phyloP scores from a whole-genome alignment of 1,140 invertebrate species.

The Trichonephila clavata region DNA sequence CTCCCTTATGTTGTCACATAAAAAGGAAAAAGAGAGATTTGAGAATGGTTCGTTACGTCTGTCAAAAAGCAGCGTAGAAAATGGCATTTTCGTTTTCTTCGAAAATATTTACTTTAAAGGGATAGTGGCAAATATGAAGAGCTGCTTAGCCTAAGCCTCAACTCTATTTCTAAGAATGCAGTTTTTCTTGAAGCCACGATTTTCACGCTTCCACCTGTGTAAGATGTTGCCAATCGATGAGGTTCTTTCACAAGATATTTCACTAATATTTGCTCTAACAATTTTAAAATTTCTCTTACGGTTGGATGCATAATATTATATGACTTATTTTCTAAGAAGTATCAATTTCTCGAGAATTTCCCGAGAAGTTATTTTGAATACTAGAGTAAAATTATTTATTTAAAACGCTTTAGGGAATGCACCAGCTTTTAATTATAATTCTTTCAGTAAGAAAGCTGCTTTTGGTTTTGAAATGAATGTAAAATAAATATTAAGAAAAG shows the following conservation, averaged over 20 bases:
- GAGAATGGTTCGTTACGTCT: conserved; percentile 53
- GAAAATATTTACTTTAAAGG: conserved; percentile 62
- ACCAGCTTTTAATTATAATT: too few relatives aligned
- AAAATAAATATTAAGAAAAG: too few relatives aligned
- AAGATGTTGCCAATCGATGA: not conserved
- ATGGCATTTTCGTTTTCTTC: conserved; percentile 12
- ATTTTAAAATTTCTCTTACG: too few relatives aligned
- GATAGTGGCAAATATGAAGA: conserved; percentile 34
- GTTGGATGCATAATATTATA: too few relatives aligned
- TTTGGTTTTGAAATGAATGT: too few relatives aligned
- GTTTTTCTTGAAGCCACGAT: not conserved
- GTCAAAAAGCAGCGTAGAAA: conserved; percentile 45
- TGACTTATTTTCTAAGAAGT: too few relatives aligned
- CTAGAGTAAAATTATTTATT: too few relatives aligned
- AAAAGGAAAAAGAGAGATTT: conserved; percentile 45
- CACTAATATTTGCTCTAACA: too few relatives aligned
- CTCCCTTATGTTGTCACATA: not conserved
- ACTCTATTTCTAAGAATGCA: not conserved
- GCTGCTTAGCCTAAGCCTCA: conserved; percentile 36
- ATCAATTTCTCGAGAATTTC: too few relatives aligned
- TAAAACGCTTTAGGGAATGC: too few relatives aligned
- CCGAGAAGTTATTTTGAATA: too few relatives aligned
- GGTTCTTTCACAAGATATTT: not conserved
- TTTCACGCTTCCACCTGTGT: not conserved
- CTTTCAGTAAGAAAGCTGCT: too few relatives aligned